phyloP scores from a whole-genome alignment of 2,113 vertebrate genomes.

The Ictalurus punctatus region DNA sequence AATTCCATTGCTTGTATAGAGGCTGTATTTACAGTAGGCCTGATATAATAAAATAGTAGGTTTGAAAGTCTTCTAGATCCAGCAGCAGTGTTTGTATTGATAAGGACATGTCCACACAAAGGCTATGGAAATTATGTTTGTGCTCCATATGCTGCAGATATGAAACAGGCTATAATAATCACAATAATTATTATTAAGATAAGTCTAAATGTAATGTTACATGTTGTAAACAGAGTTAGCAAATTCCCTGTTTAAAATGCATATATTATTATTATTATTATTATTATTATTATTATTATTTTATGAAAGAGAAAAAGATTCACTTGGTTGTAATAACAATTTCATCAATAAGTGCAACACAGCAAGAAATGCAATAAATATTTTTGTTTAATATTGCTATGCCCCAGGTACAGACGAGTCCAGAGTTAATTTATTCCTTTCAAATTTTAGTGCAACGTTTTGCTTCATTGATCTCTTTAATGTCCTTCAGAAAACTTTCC shows the following conservation, averaged over 20 bases:
- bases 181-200: neutral
- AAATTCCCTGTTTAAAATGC: neutral
- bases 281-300: too few relatives aligned
- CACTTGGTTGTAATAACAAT: neutral
- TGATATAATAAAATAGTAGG: neutral
- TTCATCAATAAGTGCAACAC: neutral
- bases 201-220: neutral
- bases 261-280: neutral
- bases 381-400: neutral
- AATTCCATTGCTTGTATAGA: neutral
- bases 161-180: neutral
- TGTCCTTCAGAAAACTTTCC: conserved; percentile 32
- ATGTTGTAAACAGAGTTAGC: neutral
- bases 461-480: conserved; percentile 10
- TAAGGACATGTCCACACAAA: neutral
- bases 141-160: neutral
- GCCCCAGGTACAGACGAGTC: neutral
- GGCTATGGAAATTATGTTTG: neutral
- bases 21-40: neutral
- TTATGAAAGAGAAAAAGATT: neutral
- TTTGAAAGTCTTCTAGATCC: neutral
- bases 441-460: neutral
- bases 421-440: neutral
- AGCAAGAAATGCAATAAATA: neutral
- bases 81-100: neutral